Conservation (phyloP, 2,888 invertebrate species). For the Folsomia manolachei region DNA sequence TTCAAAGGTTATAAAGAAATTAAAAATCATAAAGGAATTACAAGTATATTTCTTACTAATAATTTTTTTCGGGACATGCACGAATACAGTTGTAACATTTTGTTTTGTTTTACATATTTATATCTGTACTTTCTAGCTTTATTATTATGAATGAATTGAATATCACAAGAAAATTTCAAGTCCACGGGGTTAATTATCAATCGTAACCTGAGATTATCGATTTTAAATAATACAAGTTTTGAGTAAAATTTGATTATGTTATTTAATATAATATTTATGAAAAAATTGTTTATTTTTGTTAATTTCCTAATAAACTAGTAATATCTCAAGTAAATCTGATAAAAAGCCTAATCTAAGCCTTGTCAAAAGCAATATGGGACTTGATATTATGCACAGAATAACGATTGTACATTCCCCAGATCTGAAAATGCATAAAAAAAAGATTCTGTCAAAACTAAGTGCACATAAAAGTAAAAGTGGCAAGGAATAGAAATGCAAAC, state of each 20-base stretch:
- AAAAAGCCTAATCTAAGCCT: slow-evolving; percentile 36
- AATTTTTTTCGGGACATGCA: no score
- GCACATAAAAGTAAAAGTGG: no score
- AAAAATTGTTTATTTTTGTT: neutral
- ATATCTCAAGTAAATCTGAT: slow-evolving; percentile 40
- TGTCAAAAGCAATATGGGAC: slow-evolving; percentile 53
- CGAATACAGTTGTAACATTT: no score
- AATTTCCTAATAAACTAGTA: slow-evolving; percentile 18
- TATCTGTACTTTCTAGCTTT: neutral
- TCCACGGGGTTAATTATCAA: neutral
- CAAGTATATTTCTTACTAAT: no score
- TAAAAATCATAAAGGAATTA: no score
- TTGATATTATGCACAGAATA: slow-evolving; percentile 86
- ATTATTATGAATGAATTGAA: no score
- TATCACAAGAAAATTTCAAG: slow-evolving; percentile 1
- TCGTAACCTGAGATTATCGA: neutral
- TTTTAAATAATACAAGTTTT: neutral
- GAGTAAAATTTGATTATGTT: neutral
- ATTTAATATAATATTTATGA: neutral
- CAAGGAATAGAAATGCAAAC: no score
- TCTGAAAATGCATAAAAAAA: no score
- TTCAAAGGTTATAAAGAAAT: no score
- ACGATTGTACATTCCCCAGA: slow-evolving; percentile 87
- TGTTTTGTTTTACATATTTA: no score
- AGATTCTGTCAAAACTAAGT: no score